Base-by-base conservation (phyloP, 1,140 invertebrate genomes). In the Zaprionus gabonicus region DNA sequence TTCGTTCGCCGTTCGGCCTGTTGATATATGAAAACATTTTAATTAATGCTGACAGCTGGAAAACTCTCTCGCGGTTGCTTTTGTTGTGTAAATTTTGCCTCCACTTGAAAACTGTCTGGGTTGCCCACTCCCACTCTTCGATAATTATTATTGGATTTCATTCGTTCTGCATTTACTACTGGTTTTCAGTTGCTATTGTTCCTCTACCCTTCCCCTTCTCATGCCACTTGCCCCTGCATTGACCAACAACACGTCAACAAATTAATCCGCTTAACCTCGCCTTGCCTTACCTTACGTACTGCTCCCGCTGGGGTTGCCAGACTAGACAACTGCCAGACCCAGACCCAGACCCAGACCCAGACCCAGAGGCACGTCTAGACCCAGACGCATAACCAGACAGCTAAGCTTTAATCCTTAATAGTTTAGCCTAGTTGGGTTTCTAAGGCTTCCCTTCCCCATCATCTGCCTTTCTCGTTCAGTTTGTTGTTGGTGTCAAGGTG, bases 21-120 rank as follows among this genome's bases (percentile, higher is more conserved):
- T 68, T 82, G 78, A 85, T 76, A 77, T 81, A 81, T 86, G 82
- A 84, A 83, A 90, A 84, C 85, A 88, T 90, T 88, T 88, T 90
- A 88, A 88, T 88, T 88, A 88, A 88, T 90, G 84, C 78, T 81
- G 84, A 90, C 84, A 88, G 84, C 84, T 88, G 85, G 62, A 88
- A 81, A 85, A 73, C 85, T 84, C 41, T 41, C 41, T n/a, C 81
- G 84, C 84, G 81, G 85, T 71, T 62, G 80, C 81, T 90, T 90
- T 88, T 88, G 85, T 88, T 88, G 84, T 87, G 84, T 87, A 81
- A 87, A 88, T 87, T 79, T 76, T 44, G 60, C 51, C 51, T 17
- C 17, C 23, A 46, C 41, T 46, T 46, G n/a, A 46, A 20, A 46
- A 46, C 41, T 46, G n/a, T 31, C 25, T 36, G 15, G 9, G 31